Base-by-base conservation (phyloP, 1,140 invertebrate species). In the Meteorus sp. region DNA sequence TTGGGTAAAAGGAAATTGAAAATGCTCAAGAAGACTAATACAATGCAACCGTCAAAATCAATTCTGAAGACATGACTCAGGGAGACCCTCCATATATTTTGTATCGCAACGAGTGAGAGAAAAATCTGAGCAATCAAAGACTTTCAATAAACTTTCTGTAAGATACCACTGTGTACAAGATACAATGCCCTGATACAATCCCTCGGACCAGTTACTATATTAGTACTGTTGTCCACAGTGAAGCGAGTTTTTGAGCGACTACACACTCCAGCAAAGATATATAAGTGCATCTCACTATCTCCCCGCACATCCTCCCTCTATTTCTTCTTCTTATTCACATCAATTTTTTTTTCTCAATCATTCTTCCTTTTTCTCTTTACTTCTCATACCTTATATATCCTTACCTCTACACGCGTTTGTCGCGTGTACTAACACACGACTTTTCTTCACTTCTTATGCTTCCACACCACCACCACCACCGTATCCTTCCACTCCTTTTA, bases 1-100 rank as follows among this genome's bases (percentile, higher is more conserved):
- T 51, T 73, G 1, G 70, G 41, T 3, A 65, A 15, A 9, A 71
- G 39, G 11, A 67, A 62, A 33, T 9, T 13, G 0, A 44, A 59
- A 55, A 25, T 63, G 9, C 8, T 15, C 3, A 39, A 39, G 15
- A n/a, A 8, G 13, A 39, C 4, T 29, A 5, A 29, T 9, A 11
- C n/a, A n/a, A n/a, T n/a, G n/a, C n/a, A n/a, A n/a, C n/a, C n/a
- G n/a, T n/a, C n/a, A n/a, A n/a, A n/a, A n/a, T n/a, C n/a, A n/a
- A n/a, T n/a, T n/a, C n/a, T n/a, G n/a, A n/a, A n/a, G n/a, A n/a
- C n/a, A n/a, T n/a, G n/a, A n/a, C n/a, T n/a, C n/a, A n/a, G n/a
- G n/a, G n/a, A n/a, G n/a, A n/a, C n/a, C n/a, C n/a, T n/a, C n/a
- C n/a, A n/a, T n/a, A n/a, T n/a, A n/a, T n/a, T n/a, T n/a, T n/a